These are phyloP conservation scores for Atrichornis clamosus DNA, from an alignment of 2,113 vertebrate species.

Conservation along the genomic window DNA sequence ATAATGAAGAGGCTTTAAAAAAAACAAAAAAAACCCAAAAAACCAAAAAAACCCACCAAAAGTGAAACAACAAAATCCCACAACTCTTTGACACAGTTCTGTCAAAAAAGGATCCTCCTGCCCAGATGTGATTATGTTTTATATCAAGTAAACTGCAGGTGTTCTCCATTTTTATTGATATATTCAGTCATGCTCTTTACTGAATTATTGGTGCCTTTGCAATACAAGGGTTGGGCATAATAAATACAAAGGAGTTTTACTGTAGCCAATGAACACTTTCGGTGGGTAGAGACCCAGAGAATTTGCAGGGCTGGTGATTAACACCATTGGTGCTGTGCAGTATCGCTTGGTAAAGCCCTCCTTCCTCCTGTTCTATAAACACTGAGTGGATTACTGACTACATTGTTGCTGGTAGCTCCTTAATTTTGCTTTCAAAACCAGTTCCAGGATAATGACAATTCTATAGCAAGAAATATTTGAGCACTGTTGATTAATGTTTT, in stretches of 20 bases:
- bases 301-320: neutral
- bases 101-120: neutral
- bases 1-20: neutral
- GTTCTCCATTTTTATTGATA: neutral
- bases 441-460: neutral
- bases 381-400: neutral
- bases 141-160: neutral
- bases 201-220: neutral
- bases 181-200: neutral
- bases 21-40: neutral
- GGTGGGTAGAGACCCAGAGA: neutral
- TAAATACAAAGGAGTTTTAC: neutral
- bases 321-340: neutral
- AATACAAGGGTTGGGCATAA: neutral
- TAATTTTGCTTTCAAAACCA: slow-evolving; percentile 5
- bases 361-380: neutral
- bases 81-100: neutral
- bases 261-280: neutral
- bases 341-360: neutral
- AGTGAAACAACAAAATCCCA: neutral
- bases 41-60: neutral
- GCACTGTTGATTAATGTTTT: neutral
- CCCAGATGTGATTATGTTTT: neutral
- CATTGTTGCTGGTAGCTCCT: neutral
- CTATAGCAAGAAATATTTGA: neutral